These are phyloP conservation scores for Holcopasites calliopsidis DNA, from an alignment of 1,140 invertebrate species.

Conservation along the genomic window DNA sequence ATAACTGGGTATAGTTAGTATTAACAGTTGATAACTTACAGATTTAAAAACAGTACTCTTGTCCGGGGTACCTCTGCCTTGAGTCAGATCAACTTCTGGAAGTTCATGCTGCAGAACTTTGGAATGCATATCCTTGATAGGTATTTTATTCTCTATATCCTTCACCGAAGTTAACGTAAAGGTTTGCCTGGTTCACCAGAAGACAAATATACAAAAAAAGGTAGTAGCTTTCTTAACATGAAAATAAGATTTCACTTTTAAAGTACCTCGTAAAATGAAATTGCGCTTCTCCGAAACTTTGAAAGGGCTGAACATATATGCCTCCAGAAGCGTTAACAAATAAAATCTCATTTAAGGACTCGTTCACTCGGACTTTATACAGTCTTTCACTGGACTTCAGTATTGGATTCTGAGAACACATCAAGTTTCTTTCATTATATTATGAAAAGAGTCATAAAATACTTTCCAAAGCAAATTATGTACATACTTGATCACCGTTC, in stretches of 20 bases:
- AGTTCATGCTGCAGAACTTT: constrained; percentile 71
- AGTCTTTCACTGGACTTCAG: constrained; percentile 75
- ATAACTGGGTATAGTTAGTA: background rate
- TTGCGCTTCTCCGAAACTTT: constrained; percentile 76
- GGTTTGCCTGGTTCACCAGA: constrained; percentile 54
- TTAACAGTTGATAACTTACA: constrained; percentile 59
- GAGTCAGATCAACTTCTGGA: constrained; percentile 73
- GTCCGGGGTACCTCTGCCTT: constrained; percentile 69
- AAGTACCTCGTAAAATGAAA: constrained; percentile 71
- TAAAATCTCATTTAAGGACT: constrained; percentile 50
- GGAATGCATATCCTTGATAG: constrained; percentile 43
- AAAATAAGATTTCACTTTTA: constrained; percentile 11
- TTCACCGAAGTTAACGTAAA: constrained; percentile 60
- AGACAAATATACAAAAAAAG: constrained; percentile 9
- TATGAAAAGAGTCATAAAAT: too few relatives aligned
- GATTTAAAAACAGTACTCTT: constrained; percentile 70
- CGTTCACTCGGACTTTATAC: constrained; percentile 63
- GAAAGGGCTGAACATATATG: constrained; percentile 76
- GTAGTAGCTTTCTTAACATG: background rate
- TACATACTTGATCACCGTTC: constrained; percentile 70
- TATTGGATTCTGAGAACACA: constrained; percentile 53
- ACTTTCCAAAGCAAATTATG: background rate
- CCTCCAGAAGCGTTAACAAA: constrained; percentile 74
- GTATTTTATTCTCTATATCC: constrained; percentile 57
- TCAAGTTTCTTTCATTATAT: background rate